Base-by-base conservation (phyloP, 1,140 invertebrate genomes). In the Euschistus heros region DNA sequence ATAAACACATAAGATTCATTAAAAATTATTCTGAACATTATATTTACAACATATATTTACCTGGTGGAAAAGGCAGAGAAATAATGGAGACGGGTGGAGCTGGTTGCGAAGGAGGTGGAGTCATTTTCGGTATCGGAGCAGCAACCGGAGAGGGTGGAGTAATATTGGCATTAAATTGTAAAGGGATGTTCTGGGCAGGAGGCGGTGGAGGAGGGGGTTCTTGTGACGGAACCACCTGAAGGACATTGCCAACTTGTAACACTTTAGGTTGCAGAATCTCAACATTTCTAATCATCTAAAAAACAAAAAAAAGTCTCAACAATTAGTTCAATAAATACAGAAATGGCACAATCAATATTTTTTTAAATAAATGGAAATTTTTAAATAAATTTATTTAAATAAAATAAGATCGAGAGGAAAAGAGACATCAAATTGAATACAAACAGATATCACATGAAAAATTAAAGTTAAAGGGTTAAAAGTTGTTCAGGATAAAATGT, bases 171-270 rank as follows among this genome's bases (percentile, higher is more conserved):
- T 13, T 13, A 24, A 20, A 18, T 22, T n/a, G 52, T 24, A 24
- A 20, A 18, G 22, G 2, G 20, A 24, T 13, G 13, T 3, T 24
- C 13, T 27, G 52, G n/a, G 47, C 20, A 22, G 55, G 57, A 6
- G 64, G 50, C 17, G 64, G 64, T 7, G 64, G 37, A 17, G 50
- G 22, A 2, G 46, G 61, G 8, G 50, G 8, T 4, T 26, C 18
- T 15, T 42, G 37, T 20, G 67, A 37, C 44, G 69, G 69, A 1
- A 70, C 69, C 14, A 70, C 69, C 55, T 70, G 68, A 2, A 70
- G 63, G 18, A 70, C 52, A 37, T 70, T 70, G 37, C 69, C 69
- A 18, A 74, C 70, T 68, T 72, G 69, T 57, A 72, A 64, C 63
- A 73, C 65, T 68, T 68, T 50, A 14, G 65, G 27, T 13, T 20